Percentiles rank a stretch among this genome's conserved stretches.
phyloP scores from a whole-genome alignment of 2,113 vertebrate species.

The Eolophus roseicapilla region DNA sequence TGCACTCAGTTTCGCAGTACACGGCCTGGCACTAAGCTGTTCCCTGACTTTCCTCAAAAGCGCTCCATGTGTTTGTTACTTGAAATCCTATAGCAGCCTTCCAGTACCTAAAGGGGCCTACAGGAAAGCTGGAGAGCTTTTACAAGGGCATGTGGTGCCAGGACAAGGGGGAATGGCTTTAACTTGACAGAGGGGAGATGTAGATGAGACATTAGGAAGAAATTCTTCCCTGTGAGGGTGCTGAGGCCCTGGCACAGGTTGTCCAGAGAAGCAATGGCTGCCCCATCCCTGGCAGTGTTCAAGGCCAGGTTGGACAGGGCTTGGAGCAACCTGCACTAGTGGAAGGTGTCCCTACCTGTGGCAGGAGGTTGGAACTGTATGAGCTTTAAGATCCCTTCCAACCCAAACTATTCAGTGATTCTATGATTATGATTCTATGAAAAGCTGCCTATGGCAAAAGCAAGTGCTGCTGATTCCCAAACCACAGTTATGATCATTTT shows the following conservation, averaged over 20 bases:
- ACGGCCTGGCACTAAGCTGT: background rate
- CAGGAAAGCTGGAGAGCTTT: background rate
- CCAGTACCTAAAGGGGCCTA: background rate
- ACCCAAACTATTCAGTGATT: background rate
- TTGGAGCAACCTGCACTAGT: background rate
- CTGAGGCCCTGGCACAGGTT: background rate
- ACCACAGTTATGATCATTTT: background rate
- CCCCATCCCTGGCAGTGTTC: background rate
- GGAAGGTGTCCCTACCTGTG: background rate
- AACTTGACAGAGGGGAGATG: background rate
- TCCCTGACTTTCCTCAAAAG: background rate
- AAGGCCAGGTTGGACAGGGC: background rate
- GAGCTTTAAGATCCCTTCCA: background rate
- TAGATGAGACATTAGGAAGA: background rate
- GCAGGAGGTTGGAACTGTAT: background rate
- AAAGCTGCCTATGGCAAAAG: background rate
- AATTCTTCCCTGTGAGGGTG: background rate
- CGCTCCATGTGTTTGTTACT: background rate
- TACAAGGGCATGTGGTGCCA: background rate
- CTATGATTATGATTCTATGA: background rate
- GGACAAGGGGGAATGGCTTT: background rate
- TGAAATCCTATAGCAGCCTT: background rate
- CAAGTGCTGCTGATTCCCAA: background rate
- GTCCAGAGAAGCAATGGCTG: background rate
- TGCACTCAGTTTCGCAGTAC: background rate